Base-by-base conservation (phyloP, 2,797 vertebrate species). In the Acropternis orthonyx region DNA sequence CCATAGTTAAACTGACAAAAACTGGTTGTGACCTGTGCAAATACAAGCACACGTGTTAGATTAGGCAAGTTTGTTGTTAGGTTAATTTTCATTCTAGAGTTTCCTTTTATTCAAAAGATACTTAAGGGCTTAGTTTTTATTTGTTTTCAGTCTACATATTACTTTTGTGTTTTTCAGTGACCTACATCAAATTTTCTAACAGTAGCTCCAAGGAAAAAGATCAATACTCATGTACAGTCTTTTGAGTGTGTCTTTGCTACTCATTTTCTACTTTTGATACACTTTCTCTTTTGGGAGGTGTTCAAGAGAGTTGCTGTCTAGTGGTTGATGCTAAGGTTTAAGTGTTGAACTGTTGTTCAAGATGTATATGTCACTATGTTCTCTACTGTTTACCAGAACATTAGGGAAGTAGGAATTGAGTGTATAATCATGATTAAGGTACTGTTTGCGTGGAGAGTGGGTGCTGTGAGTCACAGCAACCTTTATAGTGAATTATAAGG, bases 221-320 rank as follows among this genome's bases (percentile, higher is more conserved):
- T 37, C 7, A n/a, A 0, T 49, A 32, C 9, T 73, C 4, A 0
- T 3, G 4, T 44, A 15, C 8, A 34, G 32, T 78, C 39, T 78
- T 37, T 55, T 59, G 13, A 41, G 13, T 34, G 11, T 28, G 13
- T 28, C 67, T 78, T 86, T 75, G 17, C 52, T 76, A 23, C 30
- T 48, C 1, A 2, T 71, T 77, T 85, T 32, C 14, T 49, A 18
- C 32, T 80, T 79, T 19, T 27, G 28, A 4, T 56, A 22, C 4
- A 0, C 7, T 78, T 77, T 10, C 17, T 83, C 3, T 17, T 74
- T 52, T 73, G 39, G 34, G n/a, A 84, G 10, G 8, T 7, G 9
- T 86, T 74, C 27, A 18, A 16, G 21, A 68, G 20, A 36, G 21
- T 62, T 74, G 34, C 51, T 82, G 14, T 63, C 15, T 41, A 39